Evolutionary conservation across 1,140 invertebrate species (phyloP), one percentile per base, ranked within the genome.

Genomic region (Phortica variegata): DNA sequence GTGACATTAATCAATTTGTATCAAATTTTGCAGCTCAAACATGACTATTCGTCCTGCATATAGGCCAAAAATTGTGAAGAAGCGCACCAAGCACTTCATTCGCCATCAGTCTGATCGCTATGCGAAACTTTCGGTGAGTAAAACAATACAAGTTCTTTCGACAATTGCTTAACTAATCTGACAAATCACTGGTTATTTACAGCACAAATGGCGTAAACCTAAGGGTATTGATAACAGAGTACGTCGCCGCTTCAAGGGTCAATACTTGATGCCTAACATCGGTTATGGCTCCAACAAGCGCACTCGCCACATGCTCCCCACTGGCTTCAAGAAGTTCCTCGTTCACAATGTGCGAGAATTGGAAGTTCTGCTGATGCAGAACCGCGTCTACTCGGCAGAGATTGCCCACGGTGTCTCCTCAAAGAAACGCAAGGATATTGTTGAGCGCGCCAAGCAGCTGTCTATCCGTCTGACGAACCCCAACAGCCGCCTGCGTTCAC

Each of bases 201-300:
- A 82, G 75, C 77, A 81, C 52, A 83, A 83, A 79, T 83, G 82
- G 82, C 80, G 82, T 68, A 83, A 83, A 73, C 82, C 82, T 15
- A 83, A 82, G 79, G 82, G 97, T 96, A 99, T 99, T 83, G 97
- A 99, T 80, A 99, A 99, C 86, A 87, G 96, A 82, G 96, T 99
- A 8, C 86, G 97, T 59, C 88, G 97, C 73, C 85, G 95, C 58
- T 99, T 99, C 82, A 99, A 98, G 87, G 97, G 97, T 18, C 94
- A 98, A 76, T 95, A 90, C 75, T 81, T 93, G 79, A 99, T 99
- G 97, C 97, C 97, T 34, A 96, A 90, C 73, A 97, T 99, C 81
- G 97, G 97, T 88, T 99, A 98, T 79, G 96, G 97, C 69, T 93
- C 93, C 56, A 91, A 89, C 75, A 90, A 92, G 74, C 91, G 89